These are phyloP conservation scores for Callimorpha dominula DNA, from an alignment of 2,888 invertebrate genomes.

Conservation along the genomic window DNA sequence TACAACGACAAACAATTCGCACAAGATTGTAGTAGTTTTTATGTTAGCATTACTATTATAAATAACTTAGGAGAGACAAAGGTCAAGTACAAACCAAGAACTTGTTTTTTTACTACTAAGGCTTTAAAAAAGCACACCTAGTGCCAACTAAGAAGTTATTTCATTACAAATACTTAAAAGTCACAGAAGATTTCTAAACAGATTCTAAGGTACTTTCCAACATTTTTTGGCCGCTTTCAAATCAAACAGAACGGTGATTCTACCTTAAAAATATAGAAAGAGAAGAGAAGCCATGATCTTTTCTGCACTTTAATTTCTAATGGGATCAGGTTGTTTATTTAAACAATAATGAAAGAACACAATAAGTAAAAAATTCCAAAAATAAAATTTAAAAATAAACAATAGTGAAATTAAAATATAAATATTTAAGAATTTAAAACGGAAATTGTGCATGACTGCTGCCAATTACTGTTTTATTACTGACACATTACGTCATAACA, in stretches of 20 bases:
- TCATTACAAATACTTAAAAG: not conserved
- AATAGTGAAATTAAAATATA: slow-evolving; percentile 8
- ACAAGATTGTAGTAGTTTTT: too few species aligned
- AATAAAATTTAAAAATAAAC: not conserved
- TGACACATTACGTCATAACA: not conserved
- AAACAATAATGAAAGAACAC: not conserved
- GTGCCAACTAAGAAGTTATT: too few species aligned
- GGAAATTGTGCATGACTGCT: not conserved
- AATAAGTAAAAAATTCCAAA: not conserved
- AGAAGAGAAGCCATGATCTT: not conserved
- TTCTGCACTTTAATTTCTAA: not conserved
- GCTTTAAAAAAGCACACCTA: not conserved
- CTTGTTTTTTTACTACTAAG: too few species aligned
- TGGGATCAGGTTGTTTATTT: not conserved
- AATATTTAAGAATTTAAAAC: slow-evolving; percentile 1
- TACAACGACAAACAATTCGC: not conserved
- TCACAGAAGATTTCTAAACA: not conserved
- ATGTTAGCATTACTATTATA: too few species aligned
- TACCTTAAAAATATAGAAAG: not conserved
- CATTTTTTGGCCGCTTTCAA: not conserved
- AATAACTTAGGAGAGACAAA: too few species aligned
- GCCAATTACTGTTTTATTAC: slow-evolving; percentile 6
- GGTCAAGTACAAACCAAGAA: too few species aligned
- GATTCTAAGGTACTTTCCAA: not conserved
- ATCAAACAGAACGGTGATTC: not conserved